Evolutionary conservation across 2,113 vertebrate genomes (phyloP).

Genomic region (Micronisus gabar): DNA sequence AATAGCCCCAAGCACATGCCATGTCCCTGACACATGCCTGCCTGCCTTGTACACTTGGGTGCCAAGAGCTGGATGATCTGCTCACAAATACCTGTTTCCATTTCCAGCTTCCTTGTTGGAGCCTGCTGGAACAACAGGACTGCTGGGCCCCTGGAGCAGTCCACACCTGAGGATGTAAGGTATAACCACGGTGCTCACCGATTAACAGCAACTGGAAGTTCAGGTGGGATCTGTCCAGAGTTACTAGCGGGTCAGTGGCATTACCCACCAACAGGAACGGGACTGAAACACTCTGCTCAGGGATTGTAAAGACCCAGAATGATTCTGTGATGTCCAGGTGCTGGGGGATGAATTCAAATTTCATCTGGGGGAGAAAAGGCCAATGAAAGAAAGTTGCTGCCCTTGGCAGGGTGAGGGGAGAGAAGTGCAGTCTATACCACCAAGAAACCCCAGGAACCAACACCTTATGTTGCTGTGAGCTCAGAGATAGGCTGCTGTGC

Average conservation of each 20-base stretch:
- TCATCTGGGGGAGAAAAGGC: slow-evolving; percentile 66
- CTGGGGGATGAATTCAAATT: slow-evolving; percentile 80
- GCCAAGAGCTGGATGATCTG: not conserved
- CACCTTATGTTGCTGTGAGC: not conserved
- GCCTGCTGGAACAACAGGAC: not conserved
- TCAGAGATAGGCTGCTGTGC: not conserved
- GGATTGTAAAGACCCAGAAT: slow-evolving; percentile 85
- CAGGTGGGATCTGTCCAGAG: slow-evolving; percentile 78
- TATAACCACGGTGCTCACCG: slow-evolving; percentile 58
- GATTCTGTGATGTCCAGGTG: slow-evolving; percentile 81
- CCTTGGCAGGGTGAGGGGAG: not conserved
- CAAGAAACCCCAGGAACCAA: not conserved
- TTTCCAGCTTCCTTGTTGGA: not conserved
- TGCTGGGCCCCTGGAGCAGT: not conserved
- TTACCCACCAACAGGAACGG: slow-evolving; percentile 86
- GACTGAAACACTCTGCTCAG: slow-evolving; percentile 75
- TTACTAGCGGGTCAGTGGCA: slow-evolving; percentile 77
- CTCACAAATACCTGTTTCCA: not conserved
- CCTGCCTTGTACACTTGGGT: not conserved
- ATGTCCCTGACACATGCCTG: not conserved
- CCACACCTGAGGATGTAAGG: not conserved
- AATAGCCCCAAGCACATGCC: not conserved
- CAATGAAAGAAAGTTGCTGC: not conserved
- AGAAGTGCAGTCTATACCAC: not conserved
- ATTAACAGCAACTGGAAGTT: slow-evolving; percentile 79